Percentiles rank a stretch among this genome's conserved stretches.
Evolutionary conservation across 2,113 vertebrate genomes (phyloP).

Genomic region (Marmota monax): DNA sequence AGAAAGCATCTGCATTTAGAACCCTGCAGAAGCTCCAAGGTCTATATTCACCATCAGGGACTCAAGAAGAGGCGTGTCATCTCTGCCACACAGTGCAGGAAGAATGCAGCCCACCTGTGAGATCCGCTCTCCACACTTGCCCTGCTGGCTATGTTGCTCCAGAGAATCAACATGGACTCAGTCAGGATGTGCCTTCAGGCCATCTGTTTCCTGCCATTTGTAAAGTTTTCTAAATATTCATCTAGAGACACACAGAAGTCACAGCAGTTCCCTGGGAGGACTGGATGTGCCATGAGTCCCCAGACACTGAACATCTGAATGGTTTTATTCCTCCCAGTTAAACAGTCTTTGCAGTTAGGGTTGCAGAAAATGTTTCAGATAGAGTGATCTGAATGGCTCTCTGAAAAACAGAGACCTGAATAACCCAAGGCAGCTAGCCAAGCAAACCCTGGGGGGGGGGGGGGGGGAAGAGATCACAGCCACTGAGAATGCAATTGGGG

Average conservation of each 20-base stretch:
- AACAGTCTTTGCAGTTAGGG: neutral
- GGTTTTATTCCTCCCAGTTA: neutral
- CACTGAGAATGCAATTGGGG: neutral
- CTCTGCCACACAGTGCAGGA: neutral
- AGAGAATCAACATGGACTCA: neutral
- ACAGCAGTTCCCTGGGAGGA: neutral
- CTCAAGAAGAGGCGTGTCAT: neutral
- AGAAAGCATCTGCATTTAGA: neutral
- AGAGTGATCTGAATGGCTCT: neutral
- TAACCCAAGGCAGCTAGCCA: neutral
- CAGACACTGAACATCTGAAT: neutral
- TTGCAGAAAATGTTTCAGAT: neutral
- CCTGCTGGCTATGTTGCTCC: neutral
- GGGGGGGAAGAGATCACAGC: rapidly evolving
- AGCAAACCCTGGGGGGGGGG: rapidly evolving
- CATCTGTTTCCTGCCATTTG: too few relatives aligned
- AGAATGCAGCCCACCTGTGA: neutral
- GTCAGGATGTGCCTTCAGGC: neutral
- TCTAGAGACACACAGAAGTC: neutral
- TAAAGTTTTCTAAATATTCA: neutral
- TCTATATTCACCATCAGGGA: neutral
- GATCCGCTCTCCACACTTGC: neutral
- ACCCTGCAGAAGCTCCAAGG: neutral
- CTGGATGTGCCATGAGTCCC: too few relatives aligned
- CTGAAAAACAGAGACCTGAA: neutral